Evolutionary conservation across 1,140 invertebrate genomes (phyloP).

Genomic region (Heliothis virescens): DNA sequence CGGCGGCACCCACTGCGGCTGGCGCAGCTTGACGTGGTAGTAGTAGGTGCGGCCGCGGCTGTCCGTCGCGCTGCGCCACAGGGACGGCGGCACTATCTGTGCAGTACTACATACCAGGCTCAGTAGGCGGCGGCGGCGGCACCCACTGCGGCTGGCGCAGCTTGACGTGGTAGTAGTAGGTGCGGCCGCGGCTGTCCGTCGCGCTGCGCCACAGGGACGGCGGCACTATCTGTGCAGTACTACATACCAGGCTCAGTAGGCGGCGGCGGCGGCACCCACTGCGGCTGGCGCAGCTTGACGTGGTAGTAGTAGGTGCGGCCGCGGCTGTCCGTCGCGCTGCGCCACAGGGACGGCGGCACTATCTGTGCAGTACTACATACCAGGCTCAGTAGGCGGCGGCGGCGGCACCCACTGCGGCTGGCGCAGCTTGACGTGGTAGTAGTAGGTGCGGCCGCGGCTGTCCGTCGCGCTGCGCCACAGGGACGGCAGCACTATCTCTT

Average conservation of each 20-base stretch:
- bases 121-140: slow-evolving; percentile 87
- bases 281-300: slow-evolving; percentile 92
- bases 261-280: slow-evolving; percentile 94
- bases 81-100: slow-evolving; percentile 66
- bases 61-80: slow-evolving; percentile 95
- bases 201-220: slow-evolving; percentile 93
- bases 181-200: slow-evolving; percentile 92
- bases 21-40: slow-evolving; percentile 94
- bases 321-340: slow-evolving; percentile 92
- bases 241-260: slow-evolving; percentile 49
- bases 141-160: slow-evolving; percentile 95
- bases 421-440: slow-evolving; percentile 95
- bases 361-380: slow-evolving; percentile 3
- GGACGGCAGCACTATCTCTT: slow-evolving; percentile 89
- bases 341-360: slow-evolving; percentile 90
- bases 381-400: slow-evolving; percentile 56
- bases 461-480: slow-evolving; percentile 95
- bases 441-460: slow-evolving; percentile 93
- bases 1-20: slow-evolving; percentile 96
- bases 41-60: slow-evolving; percentile 94
- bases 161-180: slow-evolving; percentile 96
- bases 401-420: slow-evolving; percentile 96
- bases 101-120: slow-evolving; percentile 20
- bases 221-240: neutral
- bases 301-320: slow-evolving; percentile 97